Conservation (phyloP, 2,888 invertebrate species). For the Monochamus alternatus region DNA sequence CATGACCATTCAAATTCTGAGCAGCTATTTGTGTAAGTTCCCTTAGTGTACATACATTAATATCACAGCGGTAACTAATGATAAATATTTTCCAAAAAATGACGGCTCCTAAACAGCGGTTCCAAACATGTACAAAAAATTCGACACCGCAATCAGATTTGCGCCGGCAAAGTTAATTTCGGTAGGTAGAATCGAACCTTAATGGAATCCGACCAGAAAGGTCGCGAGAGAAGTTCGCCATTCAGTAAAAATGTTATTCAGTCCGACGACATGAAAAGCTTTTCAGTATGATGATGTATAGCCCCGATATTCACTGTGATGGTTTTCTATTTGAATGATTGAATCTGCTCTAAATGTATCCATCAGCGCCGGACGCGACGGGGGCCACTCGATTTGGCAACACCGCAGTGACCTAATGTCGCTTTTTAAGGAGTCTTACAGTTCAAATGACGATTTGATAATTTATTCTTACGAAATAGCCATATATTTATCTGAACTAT, state of each 20-base stretch:
- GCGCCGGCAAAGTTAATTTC: neutral
- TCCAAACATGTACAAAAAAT: neutral
- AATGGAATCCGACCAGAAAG: slow-evolving; percentile 1
- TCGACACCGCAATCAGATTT: neutral
- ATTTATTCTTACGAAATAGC: no score
- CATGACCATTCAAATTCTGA: no score
- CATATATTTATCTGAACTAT: no score
- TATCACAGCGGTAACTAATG: no score
- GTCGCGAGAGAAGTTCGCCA: neutral
- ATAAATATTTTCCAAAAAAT: no score
- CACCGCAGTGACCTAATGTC: neutral
- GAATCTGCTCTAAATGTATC: slow-evolving; percentile 1
- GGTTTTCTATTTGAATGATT: slow-evolving; percentile 9
- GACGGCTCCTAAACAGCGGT: no score
- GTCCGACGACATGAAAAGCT: slow-evolving; percentile 7
- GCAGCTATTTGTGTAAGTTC: no score
- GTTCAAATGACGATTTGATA: no score
- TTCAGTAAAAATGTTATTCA: slow-evolving; percentile 13
- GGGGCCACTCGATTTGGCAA: neutral
- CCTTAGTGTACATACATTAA: no score
- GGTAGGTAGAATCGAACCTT: neutral
- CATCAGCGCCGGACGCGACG: neutral
- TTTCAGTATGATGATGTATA: slow-evolving; percentile 12
- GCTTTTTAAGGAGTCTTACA: neutral
- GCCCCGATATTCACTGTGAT: slow-evolving; percentile 7